Evolutionary conservation across 2,113 vertebrate genomes (phyloP).

Genomic region (Nerophis lumbriciformis): DNA sequence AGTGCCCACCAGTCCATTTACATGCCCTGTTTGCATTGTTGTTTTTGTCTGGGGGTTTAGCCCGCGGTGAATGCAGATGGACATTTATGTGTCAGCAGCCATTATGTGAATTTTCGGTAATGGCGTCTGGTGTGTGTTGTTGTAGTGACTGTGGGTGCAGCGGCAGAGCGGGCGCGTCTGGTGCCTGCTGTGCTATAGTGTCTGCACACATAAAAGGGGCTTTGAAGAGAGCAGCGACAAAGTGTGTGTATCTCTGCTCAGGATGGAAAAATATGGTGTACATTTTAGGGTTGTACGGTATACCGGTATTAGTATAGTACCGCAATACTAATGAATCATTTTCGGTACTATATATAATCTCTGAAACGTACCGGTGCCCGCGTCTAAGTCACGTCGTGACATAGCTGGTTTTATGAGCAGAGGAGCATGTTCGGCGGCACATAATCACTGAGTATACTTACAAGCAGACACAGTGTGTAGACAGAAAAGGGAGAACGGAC

Average conservation of each 20-base stretch:
- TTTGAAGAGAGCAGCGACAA: conserved; percentile 50
- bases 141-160: conserved; percentile 36
- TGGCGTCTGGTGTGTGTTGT: conserved; percentile 33
- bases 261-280: background rate
- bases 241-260: conserved; percentile 23
- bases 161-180: conserved; percentile 47
- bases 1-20: conserved; percentile 59
- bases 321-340: too few relatives aligned
- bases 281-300: too few relatives aligned
- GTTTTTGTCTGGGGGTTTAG: conserved; percentile 60
- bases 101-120: conserved; percentile 53
- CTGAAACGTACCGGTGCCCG: too few relatives aligned
- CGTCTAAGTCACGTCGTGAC: too few relatives aligned
- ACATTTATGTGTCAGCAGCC: conserved; percentile 62
- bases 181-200: conserved; percentile 35
- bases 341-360: too few relatives aligned
- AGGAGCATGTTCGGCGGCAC: too few relatives aligned
- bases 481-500: too few relatives aligned
- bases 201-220: conserved; percentile 64
- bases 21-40: conserved; percentile 35
- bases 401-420: too few relatives aligned
- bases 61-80: conserved; percentile 52
- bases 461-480: too few relatives aligned
- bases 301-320: too few relatives aligned
- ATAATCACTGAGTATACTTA: too few relatives aligned